A percentile compares a stretch with the other conserved stretches of the same genome.
These are phyloP conservation scores for Tychaedon coryphoeus DNA, from an alignment of 2,113 vertebrate genomes.

Conservation along the genomic window DNA sequence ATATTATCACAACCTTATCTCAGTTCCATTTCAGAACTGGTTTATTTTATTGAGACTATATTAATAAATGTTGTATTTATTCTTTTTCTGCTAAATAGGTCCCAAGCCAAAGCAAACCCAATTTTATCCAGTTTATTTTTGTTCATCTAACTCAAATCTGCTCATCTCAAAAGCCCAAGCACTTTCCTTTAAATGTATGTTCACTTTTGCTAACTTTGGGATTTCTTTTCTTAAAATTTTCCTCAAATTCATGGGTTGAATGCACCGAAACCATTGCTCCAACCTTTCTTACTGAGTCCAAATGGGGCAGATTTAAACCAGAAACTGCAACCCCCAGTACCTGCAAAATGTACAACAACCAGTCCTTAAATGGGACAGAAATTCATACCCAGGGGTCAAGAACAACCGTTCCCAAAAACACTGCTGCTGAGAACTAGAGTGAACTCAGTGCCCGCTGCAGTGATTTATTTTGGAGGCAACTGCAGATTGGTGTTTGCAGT, in stretches of 20 bases:
- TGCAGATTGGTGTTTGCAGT: neutral
- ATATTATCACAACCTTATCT: neutral
- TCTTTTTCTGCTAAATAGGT: neutral
- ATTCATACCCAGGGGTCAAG: neutral
- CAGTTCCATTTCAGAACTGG: neutral
- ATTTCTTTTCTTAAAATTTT: neutral
- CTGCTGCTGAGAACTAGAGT: neutral
- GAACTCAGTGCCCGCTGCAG: neutral
- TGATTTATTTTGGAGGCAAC: neutral
- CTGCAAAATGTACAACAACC: accelerated
- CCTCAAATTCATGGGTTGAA: neutral
- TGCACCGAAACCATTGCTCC: accelerated
- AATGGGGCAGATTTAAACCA: neutral
- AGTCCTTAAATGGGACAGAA: neutral
- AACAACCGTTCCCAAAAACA: neutral
- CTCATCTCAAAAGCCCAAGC: neutral
- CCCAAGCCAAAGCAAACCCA: neutral
- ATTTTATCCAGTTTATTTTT: neutral
- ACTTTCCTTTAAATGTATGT: neutral
- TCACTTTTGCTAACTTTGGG: neutral
- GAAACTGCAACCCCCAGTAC: neutral
- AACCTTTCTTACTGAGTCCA: neutral
- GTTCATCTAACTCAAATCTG: neutral
- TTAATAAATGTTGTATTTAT: neutral
- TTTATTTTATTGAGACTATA: neutral